These are phyloP conservation scores for Zenarchopterus dispar DNA, from an alignment of 2,797 vertebrate genomes.

Conservation along the genomic window DNA sequence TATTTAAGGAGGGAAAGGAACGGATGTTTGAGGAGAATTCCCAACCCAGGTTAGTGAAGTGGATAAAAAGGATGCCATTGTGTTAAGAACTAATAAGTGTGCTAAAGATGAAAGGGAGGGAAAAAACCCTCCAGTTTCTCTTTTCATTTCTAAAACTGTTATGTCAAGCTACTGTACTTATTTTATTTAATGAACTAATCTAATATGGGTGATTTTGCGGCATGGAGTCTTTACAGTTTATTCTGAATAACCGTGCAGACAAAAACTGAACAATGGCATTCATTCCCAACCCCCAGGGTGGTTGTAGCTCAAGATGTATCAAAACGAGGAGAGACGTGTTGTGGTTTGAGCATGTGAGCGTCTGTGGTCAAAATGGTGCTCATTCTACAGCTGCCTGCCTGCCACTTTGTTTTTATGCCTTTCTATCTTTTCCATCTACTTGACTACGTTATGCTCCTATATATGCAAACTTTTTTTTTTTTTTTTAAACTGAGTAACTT, in stretches of 20 bases:
- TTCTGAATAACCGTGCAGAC: constrained; percentile 21
- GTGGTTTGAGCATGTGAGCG: constrained; percentile 65
- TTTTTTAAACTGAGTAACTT: background rate
- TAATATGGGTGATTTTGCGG: background rate
- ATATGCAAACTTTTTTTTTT: constrained; percentile 10
- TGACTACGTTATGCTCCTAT: constrained; percentile 23
- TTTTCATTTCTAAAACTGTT: too few species aligned
- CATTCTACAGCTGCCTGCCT: constrained; percentile 65
- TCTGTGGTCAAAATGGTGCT: constrained; percentile 64
- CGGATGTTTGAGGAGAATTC: constrained; percentile 99
- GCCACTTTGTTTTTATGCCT: constrained; percentile 46
- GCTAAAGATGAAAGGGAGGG: too few species aligned
- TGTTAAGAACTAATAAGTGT: background rate
- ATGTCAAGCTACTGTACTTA: background rate
- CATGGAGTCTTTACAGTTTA: constrained; percentile 14
- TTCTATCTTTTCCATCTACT: constrained; percentile 51
- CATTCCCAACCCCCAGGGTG: constrained; percentile 8
- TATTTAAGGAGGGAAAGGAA: constrained; percentile 98
- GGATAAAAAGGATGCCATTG: background rate
- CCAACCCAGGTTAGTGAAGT: constrained; percentile 89
- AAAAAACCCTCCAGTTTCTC: too few species aligned
- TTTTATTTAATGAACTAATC: constrained; percentile 4
- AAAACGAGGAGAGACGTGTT: constrained; percentile 52
- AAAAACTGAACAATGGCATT: constrained; percentile 27
- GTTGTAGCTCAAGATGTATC: constrained; percentile 48